Evolutionary conservation across 2,797 vertebrate genomes (phyloP), one percentile per base, ranked within the genome.

Genomic region (Carduelis carduelis): DNA sequence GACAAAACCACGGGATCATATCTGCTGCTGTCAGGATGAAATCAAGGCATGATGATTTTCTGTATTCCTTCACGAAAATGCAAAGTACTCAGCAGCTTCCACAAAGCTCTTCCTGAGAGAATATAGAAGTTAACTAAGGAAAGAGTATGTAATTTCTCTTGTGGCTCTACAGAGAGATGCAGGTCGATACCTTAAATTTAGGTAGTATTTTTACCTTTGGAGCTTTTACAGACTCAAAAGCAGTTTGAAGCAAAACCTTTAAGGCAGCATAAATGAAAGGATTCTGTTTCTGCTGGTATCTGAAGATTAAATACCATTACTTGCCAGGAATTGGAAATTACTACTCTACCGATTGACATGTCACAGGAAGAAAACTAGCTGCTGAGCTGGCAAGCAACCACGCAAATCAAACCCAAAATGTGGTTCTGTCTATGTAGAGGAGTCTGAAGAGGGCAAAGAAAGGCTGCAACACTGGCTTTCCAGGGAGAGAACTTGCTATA

Each of bases 311-410:
- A 72, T 79, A 71, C 39, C 23, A 75, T 10, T 77, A 46, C 57
- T 70, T 92, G 69, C 24, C 35, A 85, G 46, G 47, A 94, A 70
- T 30, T 80, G 43, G 78, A 92, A 94, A 93, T 87, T 82, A 64
- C 52, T 89, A 37, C 34, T 87, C 34, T 74, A 79, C 16, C 12
- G 6, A 78, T 24, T 72, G 75, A 63, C 34, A 70, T n/a, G 30
- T 75, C 66, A 92, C 63, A 84, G 56, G 12, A 93, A 56, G 59
- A 84, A 74, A 59, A 52, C n/a, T 66, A n/a, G 55, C 59, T 43
- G n/a, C 32, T 57, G 52, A 84, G 43, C 46, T 41, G 50, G 83
- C 56, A 83, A 90, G 69, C 41, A 83, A n/a, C 20, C 50, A 39
- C 8, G 22, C 30, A 91, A 91, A 72, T 26, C 50, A 52, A 72